Percentiles rank a stretch among this genome's conserved stretches.
Evolutionary conservation across 1,140 invertebrate species (phyloP).

Genomic region (Pseudoatta argentina): DNA sequence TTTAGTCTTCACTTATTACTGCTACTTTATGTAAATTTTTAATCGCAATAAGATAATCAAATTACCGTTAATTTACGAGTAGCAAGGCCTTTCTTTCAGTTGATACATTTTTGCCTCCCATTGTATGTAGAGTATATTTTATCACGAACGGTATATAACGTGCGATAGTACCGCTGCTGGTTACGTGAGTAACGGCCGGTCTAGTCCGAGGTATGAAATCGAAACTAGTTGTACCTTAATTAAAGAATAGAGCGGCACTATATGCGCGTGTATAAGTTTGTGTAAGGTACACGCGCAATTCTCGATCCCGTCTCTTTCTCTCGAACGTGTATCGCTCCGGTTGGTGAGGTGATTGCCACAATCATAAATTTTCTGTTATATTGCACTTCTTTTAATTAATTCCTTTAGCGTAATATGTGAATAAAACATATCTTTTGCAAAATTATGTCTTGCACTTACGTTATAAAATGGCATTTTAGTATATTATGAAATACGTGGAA

Average conservation of each 20-base stretch:
- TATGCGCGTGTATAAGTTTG: background rate
- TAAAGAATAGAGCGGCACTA: slow-evolving; percentile 64
- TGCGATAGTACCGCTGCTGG: slow-evolving; percentile 9
- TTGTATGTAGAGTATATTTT: background rate
- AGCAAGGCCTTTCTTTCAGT: slow-evolving; percentile 1
- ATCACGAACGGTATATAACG: slow-evolving; percentile 16
- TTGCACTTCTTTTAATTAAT: slow-evolving; percentile 37
- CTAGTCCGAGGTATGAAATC: slow-evolving; percentile 69
- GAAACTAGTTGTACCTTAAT: slow-evolving; percentile 75
- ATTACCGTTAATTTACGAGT: slow-evolving; percentile 20
- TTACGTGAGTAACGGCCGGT: slow-evolving; percentile 67
- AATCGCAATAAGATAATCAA: slow-evolving; percentile 38
- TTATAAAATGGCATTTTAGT: background rate
- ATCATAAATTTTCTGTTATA: slow-evolving; percentile 53
- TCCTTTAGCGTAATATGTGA: background rate
- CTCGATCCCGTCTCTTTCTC: slow-evolving; percentile 21
- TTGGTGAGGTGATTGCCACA: slow-evolving; percentile 15
- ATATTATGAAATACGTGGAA: background rate
- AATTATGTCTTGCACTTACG: background rate
- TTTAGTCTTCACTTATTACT: background rate
- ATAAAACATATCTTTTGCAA: background rate
- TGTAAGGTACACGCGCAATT: slow-evolving; percentile 18
- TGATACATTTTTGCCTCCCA: background rate
- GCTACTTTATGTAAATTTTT: slow-evolving; percentile 4
- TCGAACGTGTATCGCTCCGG: slow-evolving; percentile 4